Base-by-base conservation (phyloP, 2,113 vertebrate species). In the Xyliphius kryptos region DNA sequence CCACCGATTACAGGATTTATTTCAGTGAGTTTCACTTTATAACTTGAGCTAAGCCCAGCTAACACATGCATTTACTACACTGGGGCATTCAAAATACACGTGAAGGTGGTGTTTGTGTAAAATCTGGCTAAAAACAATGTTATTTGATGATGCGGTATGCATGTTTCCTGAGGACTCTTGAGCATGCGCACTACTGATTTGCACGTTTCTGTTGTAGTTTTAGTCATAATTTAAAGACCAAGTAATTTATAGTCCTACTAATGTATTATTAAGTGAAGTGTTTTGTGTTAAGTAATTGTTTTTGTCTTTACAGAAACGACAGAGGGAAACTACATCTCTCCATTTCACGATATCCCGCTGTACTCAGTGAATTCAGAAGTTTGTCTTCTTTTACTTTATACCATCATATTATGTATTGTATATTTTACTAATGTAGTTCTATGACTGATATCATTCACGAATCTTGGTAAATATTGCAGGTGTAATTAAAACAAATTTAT, bases 271-370 rank as follows among this genome's bases (percentile, higher is more conserved):
- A 9, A 9, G 2, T 11, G 2, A 3, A 2, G 40, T 41, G 12
- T 41, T 41, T 41, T 46, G 5, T 46, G n/a, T 2, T 10, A 46
- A 14, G 11, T 22, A 14, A 7, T 40, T 58, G 14, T 14, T 2
- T 1, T 59, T 81, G 73, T 36, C 3, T 60, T 75, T 77, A 19
- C 80, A 99, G 96, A 95, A 85, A 88, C 85, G 49, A 77, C 77
- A 48, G 87, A 91, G 40, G 94, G 90, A 49, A 91, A 91, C 80
- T 96, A 93, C 61, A 88, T 99, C 78, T 99, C 96, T 6, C 93
- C 96, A 0, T 97, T 99, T 74, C 96, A 99, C 72, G 96, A 99
- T 67, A 93, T 99, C 79, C 91, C 94, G 9, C 89, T 98, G 0
- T 82, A 82, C 77, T 86, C 79, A 47, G 79, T 69, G 46, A 58